A percentile compares a stretch with the other conserved stretches of the same genome.
phyloP scores from a whole-genome alignment of 2,113 vertebrate genomes.

The Leiothrix lutea region DNA sequence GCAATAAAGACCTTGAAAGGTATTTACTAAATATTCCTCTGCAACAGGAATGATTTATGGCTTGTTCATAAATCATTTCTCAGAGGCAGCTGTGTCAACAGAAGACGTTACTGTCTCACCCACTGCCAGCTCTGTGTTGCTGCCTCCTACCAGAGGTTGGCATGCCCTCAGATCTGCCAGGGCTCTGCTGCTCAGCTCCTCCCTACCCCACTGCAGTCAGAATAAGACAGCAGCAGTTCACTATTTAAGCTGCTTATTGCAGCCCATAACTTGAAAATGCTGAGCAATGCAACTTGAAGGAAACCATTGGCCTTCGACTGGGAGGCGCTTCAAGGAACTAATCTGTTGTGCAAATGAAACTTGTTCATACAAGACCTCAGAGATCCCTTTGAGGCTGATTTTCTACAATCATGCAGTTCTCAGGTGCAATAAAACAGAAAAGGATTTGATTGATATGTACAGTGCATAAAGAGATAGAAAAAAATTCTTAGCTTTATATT shows the following conservation, averaged over 20 bases:
- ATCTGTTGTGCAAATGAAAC: not conserved
- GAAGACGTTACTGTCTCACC: not conserved
- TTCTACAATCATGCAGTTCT: not conserved
- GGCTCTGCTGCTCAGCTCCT: not conserved
- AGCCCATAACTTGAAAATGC: not conserved
- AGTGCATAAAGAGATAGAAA: not conserved
- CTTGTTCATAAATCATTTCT: not conserved
- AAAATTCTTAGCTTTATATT: not conserved
- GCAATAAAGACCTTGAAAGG: not conserved
- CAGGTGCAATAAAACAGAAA: not conserved
- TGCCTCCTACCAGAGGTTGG: not conserved
- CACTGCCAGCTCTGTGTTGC: not conserved
- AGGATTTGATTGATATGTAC: not conserved
- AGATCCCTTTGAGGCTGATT: not conserved
- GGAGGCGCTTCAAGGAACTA: not conserved
- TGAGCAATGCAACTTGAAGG: not conserved
- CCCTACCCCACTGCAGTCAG: not conserved
- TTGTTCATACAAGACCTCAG: not conserved
- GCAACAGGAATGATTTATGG: not conserved
- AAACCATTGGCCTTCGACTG: not conserved
- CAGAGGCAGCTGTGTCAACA: not conserved
- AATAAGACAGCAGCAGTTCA: not conserved
- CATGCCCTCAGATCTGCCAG: not conserved
- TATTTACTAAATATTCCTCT: constrained; percentile 7
- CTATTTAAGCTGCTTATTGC: not conserved